Evolutionary conservation across 2,797 vertebrate genomes (phyloP).

Genomic region (Amniataba percoides): DNA sequence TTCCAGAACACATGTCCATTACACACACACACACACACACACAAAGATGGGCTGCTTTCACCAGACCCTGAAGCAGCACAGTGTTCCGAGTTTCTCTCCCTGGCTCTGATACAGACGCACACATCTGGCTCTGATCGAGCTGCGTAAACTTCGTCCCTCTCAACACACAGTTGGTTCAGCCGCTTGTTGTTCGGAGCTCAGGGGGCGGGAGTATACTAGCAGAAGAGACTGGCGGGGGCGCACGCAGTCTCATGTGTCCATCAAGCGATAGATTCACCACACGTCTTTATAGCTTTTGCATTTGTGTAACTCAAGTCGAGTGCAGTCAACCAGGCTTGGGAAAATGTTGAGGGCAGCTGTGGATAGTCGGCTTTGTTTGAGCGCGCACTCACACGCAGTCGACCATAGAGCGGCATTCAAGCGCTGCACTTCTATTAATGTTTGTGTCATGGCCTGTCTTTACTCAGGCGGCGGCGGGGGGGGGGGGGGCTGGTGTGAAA

Average conservation of each 20-base stretch:
- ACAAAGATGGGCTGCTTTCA: constrained; percentile 34
- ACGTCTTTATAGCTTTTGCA: constrained; percentile 34
- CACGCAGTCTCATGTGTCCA: constrained; percentile 33
- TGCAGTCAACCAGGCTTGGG: constrained; percentile 12
- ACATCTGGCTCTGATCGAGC: constrained; percentile 80
- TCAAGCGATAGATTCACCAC: constrained; percentile 39
- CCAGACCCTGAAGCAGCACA: constrained; percentile 52
- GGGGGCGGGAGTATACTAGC: constrained; percentile 31
- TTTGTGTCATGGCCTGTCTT: constrained; percentile 58
- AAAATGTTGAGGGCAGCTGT: constrained; percentile 68
- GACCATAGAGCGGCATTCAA: constrained; percentile 36
- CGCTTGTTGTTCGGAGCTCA: constrained; percentile 15
- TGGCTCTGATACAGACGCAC: constrained; percentile 54
- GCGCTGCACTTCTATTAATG: constrained; percentile 42
- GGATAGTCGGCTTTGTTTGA: constrained; percentile 30
- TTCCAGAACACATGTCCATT: constrained; percentile 42
- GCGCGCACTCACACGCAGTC: constrained; percentile 17
- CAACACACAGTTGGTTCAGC: constrained; percentile 36
- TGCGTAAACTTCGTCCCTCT: constrained; percentile 38
- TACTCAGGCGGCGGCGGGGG: constrained; percentile 43
- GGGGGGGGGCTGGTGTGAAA: constrained; percentile 53
- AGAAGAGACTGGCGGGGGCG: constrained; percentile 35
- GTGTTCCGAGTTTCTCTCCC: constrained; percentile 50
- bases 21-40: background rate
- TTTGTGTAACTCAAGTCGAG: constrained; percentile 52